Evolutionary conservation across 2,797 vertebrate species (phyloP).

Genomic region (Enteromius argenteus): DNA sequence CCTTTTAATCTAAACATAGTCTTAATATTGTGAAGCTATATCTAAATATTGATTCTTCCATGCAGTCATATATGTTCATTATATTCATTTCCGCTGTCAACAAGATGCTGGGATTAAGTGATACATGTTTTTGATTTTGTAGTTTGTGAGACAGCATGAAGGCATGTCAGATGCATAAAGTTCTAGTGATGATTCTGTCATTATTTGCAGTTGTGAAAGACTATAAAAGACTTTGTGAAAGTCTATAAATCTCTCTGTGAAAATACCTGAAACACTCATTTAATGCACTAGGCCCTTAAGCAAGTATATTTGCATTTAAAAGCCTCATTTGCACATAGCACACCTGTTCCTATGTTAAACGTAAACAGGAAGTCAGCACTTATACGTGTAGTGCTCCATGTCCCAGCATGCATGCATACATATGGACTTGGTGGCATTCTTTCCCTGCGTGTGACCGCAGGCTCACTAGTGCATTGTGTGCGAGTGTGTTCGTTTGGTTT

Average conservation of each 20-base stretch:
- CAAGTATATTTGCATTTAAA: slow-evolving; percentile 23
- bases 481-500: slow-evolving; percentile 29
- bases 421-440: slow-evolving; percentile 36
- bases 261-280: not conserved
- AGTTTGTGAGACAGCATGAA: not conserved
- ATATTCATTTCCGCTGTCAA: not conserved
- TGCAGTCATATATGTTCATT: not conserved
- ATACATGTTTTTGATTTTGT: not conserved
- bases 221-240: too few species aligned
- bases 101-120: not conserved
- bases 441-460: not conserved
- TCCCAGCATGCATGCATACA: slow-evolving; percentile 27
- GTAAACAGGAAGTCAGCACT: slow-evolving; percentile 51
- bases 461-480: slow-evolving; percentile 16
- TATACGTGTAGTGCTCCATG: slow-evolving; percentile 35
- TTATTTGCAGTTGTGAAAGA: not conserved
- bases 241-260: not conserved
- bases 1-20: not conserved
- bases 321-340: not conserved
- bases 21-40: not conserved
- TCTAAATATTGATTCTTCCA: not conserved
- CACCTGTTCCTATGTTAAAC: slow-evolving; percentile 15
- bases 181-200: not conserved
- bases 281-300: not conserved
- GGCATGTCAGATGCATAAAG: not conserved